Evolutionary conservation across 2,797 vertebrate species (phyloP).

Genomic region (Microctenopoma steveboyesi): DNA sequence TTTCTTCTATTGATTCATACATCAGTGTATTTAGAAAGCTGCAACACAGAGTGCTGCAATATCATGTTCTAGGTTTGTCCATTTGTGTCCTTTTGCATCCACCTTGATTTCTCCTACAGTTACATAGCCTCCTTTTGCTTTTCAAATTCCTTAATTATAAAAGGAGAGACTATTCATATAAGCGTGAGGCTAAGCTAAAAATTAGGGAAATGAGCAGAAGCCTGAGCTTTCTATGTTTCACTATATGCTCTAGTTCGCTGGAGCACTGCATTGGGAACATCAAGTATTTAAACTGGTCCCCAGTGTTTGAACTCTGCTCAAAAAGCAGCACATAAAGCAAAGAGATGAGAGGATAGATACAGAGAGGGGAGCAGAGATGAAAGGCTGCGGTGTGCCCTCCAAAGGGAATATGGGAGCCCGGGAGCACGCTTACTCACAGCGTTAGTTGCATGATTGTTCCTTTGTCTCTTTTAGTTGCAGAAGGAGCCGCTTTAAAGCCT

Average conservation of each 20-base stretch:
- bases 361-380: conserved; percentile 69
- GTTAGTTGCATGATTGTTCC: conserved; percentile 68
- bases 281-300: conserved; percentile 78
- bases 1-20: conserved; percentile 75
- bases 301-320: conserved; percentile 76
- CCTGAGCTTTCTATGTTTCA: conserved; percentile 64
- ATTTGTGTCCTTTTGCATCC: conserved; percentile 58
- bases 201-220: conserved; percentile 25
- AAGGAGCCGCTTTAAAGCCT: conserved; percentile 59
- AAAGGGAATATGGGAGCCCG: conserved; percentile 71
- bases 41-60: conserved; percentile 55
- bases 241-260: conserved; percentile 68
- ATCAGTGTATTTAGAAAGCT: conserved; percentile 63
- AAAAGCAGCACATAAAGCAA: conserved; percentile 77
- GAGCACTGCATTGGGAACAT: conserved; percentile 68
- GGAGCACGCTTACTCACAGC: conserved; percentile 66
- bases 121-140: background rate
- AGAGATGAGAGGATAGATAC: conserved; percentile 69
- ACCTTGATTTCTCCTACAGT: conserved; percentile 4
- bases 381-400: conserved; percentile 71
- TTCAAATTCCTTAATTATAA: conserved; percentile 54
- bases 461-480: conserved; percentile 70
- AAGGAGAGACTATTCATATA: conserved; percentile 28
- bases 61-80: conserved; percentile 67
- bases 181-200: conserved; percentile 31